These are phyloP conservation scores for Tribolium castaneum DNA, from an alignment of 1,140 invertebrate species.

Conservation along the genomic window DNA sequence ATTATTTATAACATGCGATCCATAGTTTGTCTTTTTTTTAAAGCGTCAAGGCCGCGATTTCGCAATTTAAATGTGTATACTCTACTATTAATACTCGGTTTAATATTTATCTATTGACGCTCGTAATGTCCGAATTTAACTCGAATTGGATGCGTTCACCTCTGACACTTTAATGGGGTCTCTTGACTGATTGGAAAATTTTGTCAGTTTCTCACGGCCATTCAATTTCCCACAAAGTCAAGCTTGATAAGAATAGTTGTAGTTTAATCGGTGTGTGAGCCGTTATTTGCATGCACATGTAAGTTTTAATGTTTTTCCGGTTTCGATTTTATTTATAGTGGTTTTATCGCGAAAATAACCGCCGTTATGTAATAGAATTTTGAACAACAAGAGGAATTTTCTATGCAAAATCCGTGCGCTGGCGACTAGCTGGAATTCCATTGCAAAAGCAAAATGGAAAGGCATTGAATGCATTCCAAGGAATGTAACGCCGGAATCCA, in stretches of 20 bases:
- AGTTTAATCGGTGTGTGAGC: too few relatives aligned
- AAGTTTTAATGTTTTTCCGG: not conserved
- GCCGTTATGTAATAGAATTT: not conserved
- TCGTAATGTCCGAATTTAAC: not conserved
- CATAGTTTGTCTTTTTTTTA: not conserved
- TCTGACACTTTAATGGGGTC: not conserved
- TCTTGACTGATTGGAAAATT: not conserved
- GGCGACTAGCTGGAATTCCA: not conserved
- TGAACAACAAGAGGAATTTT: not conserved
- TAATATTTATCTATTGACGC: not conserved
- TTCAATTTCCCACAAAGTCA: too few relatives aligned
- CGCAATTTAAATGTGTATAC: not conserved
- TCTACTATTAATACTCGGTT: not conserved
- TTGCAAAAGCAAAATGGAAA: constrained; percentile 5
- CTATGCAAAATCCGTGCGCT: not conserved
- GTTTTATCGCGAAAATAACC: not conserved
- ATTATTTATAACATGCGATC: not conserved
- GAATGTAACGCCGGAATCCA: constrained; percentile 23
- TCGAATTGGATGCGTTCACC: not conserved
- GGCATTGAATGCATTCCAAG: constrained; percentile 6
- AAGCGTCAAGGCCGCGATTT: not conserved
- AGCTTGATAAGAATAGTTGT: too few relatives aligned
- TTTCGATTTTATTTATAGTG: not conserved
- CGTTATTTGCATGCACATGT: too few relatives aligned
- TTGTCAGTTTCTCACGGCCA: not conserved